Conservation (phyloP, 2,113 vertebrate genomes). For the Regulus satrapa region DNA sequence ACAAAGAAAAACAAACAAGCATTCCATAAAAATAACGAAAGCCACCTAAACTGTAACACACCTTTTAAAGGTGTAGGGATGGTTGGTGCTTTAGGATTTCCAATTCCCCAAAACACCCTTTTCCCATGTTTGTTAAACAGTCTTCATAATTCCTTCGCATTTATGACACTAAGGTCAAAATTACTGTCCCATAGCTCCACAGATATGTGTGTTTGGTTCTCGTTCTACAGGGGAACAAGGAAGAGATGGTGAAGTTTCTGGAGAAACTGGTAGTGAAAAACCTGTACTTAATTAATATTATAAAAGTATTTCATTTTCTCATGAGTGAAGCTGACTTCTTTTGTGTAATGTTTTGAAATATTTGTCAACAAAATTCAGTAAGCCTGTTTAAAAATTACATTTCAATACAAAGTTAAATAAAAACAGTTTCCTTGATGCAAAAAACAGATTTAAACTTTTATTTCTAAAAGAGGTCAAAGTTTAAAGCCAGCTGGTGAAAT, state of each 20-base stretch:
- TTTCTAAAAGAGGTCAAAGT: background rate
- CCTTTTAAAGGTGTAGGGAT: background rate
- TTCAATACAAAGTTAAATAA: background rate
- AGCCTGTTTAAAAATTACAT: background rate
- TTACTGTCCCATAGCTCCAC: rapidly evolving
- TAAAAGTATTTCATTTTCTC: background rate
- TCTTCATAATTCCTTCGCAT: background rate
- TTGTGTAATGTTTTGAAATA: background rate
- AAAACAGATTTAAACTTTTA: background rate
- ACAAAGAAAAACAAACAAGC: rapidly evolving
- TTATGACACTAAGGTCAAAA: background rate
- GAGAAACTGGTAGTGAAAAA: background rate
- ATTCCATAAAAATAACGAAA: background rate
- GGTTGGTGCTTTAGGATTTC: background rate
- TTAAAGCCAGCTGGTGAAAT: background rate
- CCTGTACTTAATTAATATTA: background rate
- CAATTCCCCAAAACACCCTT: background rate
- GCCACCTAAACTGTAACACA: background rate
- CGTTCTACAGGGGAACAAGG: background rate
- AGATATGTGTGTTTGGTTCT: background rate
- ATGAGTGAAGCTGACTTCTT: background rate
- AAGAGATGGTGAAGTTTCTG: background rate
- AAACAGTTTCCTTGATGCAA: background rate
- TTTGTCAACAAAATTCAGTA: background rate
- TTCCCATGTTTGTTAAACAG: background rate